phyloP scores from a whole-genome alignment of 1,140 invertebrate species.

The Condylostylus longicornis region DNA sequence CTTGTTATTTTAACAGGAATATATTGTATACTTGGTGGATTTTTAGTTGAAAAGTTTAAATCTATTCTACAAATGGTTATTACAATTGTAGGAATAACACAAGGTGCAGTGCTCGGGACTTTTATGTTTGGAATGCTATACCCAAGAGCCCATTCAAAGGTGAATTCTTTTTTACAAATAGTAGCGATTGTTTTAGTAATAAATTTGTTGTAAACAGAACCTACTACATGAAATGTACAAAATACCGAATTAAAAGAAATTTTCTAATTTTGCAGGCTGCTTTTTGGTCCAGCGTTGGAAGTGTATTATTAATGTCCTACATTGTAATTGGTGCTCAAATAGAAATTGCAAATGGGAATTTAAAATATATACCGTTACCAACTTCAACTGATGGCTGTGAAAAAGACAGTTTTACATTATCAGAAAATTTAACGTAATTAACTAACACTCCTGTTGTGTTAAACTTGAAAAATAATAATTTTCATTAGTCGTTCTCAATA shows the following conservation, averaged over 20 bases:
- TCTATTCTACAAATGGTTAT: constrained; percentile 44
- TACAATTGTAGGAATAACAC: constrained; percentile 43
- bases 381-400: constrained; percentile 43
- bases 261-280: constrained; percentile 44
- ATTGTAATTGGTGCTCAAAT: constrained; percentile 60
- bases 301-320: constrained; percentile 54
- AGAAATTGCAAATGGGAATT: constrained; percentile 41
- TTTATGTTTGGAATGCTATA: constrained; percentile 60
- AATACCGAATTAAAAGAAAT: no score
- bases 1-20: constrained; percentile 39
- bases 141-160: constrained; percentile 45
- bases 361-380: constrained; percentile 34
- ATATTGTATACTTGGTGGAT: constrained; percentile 43
- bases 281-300: constrained; percentile 44
- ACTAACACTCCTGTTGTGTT: no score
- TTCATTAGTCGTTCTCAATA: no score
- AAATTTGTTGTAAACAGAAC: not conserved
- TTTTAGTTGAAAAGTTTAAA: constrained; percentile 45
- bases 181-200: not conserved
- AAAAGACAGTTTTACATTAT: constrained; percentile 21
- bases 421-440: no score
- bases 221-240: not conserved
- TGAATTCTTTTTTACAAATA: constrained; percentile 25
- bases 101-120: constrained; percentile 52
- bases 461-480: no score